Evolutionary conservation across 2,113 vertebrate species (phyloP).

Genomic region (Illadopsis cleaveri): DNA sequence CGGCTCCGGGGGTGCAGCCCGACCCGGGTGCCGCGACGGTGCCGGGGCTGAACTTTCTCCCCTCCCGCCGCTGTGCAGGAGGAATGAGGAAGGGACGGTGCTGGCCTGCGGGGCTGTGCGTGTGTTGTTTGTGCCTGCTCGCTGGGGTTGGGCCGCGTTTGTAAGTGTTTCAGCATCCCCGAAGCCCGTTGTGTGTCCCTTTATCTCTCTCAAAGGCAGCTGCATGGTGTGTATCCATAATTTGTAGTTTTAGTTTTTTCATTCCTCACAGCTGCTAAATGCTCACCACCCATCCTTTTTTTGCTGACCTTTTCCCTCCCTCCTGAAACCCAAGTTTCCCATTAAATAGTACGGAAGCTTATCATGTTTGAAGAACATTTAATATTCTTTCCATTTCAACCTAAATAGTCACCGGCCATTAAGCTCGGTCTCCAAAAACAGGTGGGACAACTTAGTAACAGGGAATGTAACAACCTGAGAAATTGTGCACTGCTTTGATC

Average conservation of each 20-base stretch:
- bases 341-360: neutral
- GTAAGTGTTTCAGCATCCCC: neutral
- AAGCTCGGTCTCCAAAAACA: neutral
- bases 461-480: neutral
- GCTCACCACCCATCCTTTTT: neutral
- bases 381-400: neutral
- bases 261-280: neutral
- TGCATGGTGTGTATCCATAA: fast-evolving
- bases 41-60: neutral
- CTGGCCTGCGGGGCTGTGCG: neutral
- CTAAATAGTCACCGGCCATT: neutral
- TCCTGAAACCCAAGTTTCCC: neutral
- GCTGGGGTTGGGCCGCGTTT: neutral
- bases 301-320: neutral
- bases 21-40: neutral
- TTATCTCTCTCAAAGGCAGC: fast-evolving
- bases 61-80: neutral
- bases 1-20: neutral
- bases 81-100: slow-evolving; percentile 25
- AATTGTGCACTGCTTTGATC: neutral
- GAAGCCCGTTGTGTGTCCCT: fast-evolving
- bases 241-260: too few relatives aligned
- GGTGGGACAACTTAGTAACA: neutral
- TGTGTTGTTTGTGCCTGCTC: neutral
- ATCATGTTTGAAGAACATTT: neutral